These are phyloP conservation scores for Lithodes maja DNA, from an alignment of 2,888 invertebrate genomes.

Conservation along the genomic window DNA sequence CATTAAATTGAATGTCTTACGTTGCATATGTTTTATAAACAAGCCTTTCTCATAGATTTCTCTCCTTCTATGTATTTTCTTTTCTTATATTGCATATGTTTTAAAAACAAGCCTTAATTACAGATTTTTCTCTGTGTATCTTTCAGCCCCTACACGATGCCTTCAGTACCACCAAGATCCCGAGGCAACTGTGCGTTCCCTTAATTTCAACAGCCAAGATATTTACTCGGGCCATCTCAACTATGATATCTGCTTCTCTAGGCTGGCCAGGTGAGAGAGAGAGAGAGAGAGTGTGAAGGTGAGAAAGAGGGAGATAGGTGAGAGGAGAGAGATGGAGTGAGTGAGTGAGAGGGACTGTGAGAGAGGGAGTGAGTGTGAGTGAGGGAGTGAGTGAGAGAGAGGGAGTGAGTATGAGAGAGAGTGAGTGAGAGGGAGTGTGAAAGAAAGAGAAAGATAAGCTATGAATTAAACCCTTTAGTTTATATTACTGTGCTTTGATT, in stretches of 20 bases:
- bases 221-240: slow-evolving; percentile 43
- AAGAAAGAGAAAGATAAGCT: too few relatives aligned
- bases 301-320: neutral
- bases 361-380: neutral
- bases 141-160: slow-evolving; percentile 40
- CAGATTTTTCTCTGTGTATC: too few relatives aligned
- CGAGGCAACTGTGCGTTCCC: slow-evolving; percentile 32
- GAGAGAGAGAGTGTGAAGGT: neutral
- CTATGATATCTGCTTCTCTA: slow-evolving; percentile 57
- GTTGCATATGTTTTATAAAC: too few relatives aligned
- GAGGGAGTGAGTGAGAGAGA: neutral
- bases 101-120: too few relatives aligned
- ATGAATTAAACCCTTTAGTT: too few relatives aligned
- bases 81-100: too few relatives aligned
- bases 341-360: neutral
- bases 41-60: too few relatives aligned
- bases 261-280: slow-evolving; percentile 46
- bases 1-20: too few relatives aligned
- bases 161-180: slow-evolving; percentile 44
- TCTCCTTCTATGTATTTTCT: too few relatives aligned
- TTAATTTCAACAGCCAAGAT: slow-evolving; percentile 34
- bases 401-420: neutral
- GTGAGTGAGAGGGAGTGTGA: too few relatives aligned
- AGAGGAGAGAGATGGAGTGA: neutral
- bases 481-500: too few relatives aligned